These are phyloP conservation scores for Globicephala melas DNA, from an alignment of 2,113 vertebrate species.

Conservation along the genomic window DNA sequence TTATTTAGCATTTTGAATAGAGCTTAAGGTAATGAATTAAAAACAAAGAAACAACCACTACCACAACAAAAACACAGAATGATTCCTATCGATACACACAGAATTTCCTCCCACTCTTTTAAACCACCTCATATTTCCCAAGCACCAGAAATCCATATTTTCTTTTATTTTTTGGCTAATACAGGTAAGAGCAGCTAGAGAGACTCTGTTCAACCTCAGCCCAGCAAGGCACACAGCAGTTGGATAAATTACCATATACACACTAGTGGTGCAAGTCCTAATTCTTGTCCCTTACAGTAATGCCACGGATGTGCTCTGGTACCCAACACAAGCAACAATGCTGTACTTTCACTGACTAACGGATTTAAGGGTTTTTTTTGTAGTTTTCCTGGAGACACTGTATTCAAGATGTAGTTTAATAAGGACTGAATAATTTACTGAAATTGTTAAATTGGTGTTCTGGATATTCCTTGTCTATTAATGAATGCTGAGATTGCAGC, in stretches of 20 bases:
- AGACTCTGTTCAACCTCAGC: neutral
- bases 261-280: neutral
- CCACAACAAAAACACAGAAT: neutral
- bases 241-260: neutral
- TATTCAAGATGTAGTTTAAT: neutral
- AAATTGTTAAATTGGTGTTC: neutral
- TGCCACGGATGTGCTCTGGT: rapidly evolving
- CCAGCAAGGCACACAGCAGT: too few relatives aligned
- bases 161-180: neutral
- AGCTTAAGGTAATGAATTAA: neutral
- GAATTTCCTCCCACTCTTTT: neutral
- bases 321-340: neutral
- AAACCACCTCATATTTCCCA: neutral
- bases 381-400: neutral
- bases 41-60: neutral
- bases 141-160: neutral
- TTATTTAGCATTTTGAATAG: neutral
- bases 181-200: neutral
- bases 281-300: neutral
- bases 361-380: neutral
- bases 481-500: neutral
- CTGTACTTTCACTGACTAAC: neutral
- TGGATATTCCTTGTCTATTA: neutral
- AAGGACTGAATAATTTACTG: neutral
- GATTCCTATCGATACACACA: neutral